Conservation (phyloP, 2,888 invertebrate genomes). For the Podotricha telesiphe region DNA sequence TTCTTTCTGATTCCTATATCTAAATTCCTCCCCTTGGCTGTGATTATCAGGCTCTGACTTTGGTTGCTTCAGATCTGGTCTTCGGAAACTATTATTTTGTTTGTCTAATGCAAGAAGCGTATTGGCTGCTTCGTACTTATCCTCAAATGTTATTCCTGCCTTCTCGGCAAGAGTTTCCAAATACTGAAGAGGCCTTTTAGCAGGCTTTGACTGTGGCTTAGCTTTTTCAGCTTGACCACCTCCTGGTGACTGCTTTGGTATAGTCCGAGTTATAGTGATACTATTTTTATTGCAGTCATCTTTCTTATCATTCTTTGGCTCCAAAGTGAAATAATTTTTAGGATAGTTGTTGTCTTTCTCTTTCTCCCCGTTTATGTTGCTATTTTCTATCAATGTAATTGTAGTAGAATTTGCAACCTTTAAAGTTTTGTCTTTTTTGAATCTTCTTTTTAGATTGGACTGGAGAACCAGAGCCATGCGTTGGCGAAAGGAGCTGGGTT, state of each 20-base stretch:
- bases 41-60: conserved; percentile 70
- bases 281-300: conserved; percentile 80
- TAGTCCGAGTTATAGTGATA: conserved; percentile 77
- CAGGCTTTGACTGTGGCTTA: conserved; percentile 61
- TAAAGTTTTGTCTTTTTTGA: conserved; percentile 72
- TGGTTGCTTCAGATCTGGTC: conserved; percentile 72
- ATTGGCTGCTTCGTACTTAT: conserved; percentile 88
- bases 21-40: conserved; percentile 66
- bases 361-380: conserved; percentile 66
- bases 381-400: conserved; percentile 75
- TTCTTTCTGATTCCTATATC: conserved; percentile 74
- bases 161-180: conserved; percentile 89
- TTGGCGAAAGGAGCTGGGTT: conserved; percentile 67
- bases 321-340: conserved; percentile 75
- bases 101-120: conserved; percentile 86
- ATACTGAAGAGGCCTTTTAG: conserved; percentile 84
- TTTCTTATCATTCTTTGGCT: conserved; percentile 76
- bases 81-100: conserved; percentile 78
- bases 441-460: conserved; percentile 67
- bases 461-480: conserved; percentile 59
- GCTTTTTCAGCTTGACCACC: conserved; percentile 61
- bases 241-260: conserved; percentile 67
- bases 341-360: conserved; percentile 71
- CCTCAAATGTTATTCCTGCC: conserved; percentile 89
- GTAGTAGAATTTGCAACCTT: conserved; percentile 77